Conservation (phyloP, 2,113 vertebrate genomes). For the Pluvialis apricaria region DNA sequence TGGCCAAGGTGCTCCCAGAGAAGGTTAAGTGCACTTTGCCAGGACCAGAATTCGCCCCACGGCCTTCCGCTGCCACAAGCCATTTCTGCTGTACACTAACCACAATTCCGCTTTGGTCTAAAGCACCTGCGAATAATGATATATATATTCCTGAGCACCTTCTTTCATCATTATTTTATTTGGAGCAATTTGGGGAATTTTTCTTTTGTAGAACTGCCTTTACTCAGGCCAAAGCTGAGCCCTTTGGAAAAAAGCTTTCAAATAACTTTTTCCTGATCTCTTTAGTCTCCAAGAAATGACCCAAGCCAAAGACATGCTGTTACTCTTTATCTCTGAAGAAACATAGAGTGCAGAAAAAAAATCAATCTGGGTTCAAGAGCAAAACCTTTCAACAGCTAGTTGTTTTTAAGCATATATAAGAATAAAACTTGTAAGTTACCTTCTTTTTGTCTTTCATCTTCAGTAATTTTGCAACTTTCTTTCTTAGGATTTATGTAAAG, state of each 20-base stretch:
- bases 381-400: neutral
- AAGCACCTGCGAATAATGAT: neutral
- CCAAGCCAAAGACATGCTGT: neutral
- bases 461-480: neutral
- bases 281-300: neutral
- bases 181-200: neutral
- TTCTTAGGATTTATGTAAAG: neutral
- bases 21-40: neutral
- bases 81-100: neutral
- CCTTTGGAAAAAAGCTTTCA: neutral
- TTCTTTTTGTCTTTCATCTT: neutral
- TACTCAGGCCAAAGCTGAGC: neutral
- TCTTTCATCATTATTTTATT: neutral
- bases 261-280: neutral
- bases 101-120: neutral
- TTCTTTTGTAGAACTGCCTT: neutral
- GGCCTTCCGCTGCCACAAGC: neutral
- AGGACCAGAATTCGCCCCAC: neutral
- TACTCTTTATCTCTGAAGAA: neutral
- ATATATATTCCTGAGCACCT: neutral
- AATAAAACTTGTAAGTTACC: neutral
- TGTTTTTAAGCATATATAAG: neutral
- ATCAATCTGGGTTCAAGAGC: neutral
- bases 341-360: accelerated
- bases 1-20: neutral